phyloP scores from a whole-genome alignment of 2,113 vertebrate species.

The Paradisaea rubra region DNA sequence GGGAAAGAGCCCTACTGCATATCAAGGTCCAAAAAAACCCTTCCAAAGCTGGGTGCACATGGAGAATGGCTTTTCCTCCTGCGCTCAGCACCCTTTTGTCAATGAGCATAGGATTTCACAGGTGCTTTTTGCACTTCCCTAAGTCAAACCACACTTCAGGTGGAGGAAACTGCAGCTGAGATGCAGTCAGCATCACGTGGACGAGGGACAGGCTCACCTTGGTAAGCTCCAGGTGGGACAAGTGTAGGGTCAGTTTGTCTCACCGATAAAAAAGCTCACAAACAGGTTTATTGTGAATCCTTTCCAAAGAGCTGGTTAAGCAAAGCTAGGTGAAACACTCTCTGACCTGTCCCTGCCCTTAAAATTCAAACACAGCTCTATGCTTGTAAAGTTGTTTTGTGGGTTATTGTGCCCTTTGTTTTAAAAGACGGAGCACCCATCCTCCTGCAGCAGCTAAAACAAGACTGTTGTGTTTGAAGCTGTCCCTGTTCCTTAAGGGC shows the following conservation, averaged over 20 bases:
- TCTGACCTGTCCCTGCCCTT: neutral
- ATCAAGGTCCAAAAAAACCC: neutral
- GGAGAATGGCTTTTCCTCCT: neutral
- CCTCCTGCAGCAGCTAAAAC: neutral
- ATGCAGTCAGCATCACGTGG: neutral
- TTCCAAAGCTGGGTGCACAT: neutral
- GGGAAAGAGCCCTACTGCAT: neutral
- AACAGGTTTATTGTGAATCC: neutral
- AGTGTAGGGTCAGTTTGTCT: neutral
- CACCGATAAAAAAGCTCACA: neutral
- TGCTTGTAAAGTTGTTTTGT: neutral
- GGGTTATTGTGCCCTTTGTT: neutral
- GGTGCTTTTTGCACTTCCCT: neutral
- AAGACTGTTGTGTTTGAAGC: neutral
- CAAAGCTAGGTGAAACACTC: neutral
- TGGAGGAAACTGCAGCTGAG: neutral
- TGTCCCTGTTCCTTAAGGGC: neutral
- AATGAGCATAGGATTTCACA: neutral
- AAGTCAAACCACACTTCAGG: neutral
- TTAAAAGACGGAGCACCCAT: neutral
- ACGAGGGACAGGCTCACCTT: neutral
- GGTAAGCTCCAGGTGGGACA: neutral
- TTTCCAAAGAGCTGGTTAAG: neutral
- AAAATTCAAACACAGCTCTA: neutral
- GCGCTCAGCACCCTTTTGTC: accelerated